Conservation (phyloP, 30 jellyfish, hydroid and myxozoan genomes). For the Calvadosia cruxmelitensis region DNA sequence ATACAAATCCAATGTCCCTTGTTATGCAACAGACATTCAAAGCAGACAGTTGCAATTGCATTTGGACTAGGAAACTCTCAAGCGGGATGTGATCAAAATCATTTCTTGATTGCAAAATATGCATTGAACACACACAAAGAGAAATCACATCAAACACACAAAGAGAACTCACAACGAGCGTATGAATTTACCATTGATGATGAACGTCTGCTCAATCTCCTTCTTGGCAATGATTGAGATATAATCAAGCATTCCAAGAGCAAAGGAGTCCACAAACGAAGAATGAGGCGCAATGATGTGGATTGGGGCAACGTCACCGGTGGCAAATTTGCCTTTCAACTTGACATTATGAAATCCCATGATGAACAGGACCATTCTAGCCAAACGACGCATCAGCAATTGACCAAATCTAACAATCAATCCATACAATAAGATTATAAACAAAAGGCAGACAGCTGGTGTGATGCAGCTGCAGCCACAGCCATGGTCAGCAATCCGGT, state of each 20-base stretch:
- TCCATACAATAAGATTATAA: no score
- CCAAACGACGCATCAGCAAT: conserved; percentile 17
- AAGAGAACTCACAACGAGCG: not conserved
- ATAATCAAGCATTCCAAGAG: not conserved
- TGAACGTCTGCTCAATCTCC: not conserved
- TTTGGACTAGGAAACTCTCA: no score
- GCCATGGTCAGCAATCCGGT: no score
- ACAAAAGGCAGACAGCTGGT: no score
- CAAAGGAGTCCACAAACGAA: conserved; percentile 56
- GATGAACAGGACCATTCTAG: conserved; percentile 23
- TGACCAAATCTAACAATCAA: conserved; percentile 55
- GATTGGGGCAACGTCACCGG: conserved; percentile 82
- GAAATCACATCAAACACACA: not conserved
- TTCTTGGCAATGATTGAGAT: not conserved
- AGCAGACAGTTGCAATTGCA: no score
- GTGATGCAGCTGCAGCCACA: no score
- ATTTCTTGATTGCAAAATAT: no score
- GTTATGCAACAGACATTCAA: no score
- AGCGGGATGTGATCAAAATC: no score
- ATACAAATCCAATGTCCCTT: no score
- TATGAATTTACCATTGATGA: not conserved
- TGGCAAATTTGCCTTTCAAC: conserved; percentile 65
- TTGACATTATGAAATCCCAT: conserved; percentile 63
- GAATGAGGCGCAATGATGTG: conserved; percentile 83
- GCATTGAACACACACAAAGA: not conserved